These are phyloP conservation scores for Bellardia pandia DNA, from an alignment of 2,888 invertebrate genomes.

Conservation along the genomic window DNA sequence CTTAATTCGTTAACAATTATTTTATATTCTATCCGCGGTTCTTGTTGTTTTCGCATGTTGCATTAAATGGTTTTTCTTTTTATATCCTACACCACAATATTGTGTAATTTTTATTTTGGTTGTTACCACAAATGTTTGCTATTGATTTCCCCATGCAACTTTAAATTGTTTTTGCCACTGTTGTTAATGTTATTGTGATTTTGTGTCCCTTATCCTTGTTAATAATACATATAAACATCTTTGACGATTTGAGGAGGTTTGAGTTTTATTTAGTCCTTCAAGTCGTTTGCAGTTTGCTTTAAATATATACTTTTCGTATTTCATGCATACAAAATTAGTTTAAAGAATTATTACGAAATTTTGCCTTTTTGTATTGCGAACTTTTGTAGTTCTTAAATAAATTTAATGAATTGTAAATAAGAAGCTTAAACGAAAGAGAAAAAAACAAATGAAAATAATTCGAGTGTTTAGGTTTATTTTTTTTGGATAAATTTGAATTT, in stretches of 20 bases:
- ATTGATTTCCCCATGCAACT: constrained; percentile 6
- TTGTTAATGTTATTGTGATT: constrained; percentile 57
- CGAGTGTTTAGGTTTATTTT: too few species aligned
- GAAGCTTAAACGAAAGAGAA: constrained; percentile 55
- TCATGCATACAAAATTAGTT: constrained; percentile 81
- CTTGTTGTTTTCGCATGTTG: constrained; percentile 68
- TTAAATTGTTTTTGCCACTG: constrained; percentile 44
- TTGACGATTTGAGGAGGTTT: constrained; percentile 53
- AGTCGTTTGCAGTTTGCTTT: constrained; percentile 57
- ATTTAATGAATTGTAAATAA: constrained; percentile 70
- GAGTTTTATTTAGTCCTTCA: constrained; percentile 59
- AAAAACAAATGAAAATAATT: neutral
- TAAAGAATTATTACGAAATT: constrained; percentile 67
- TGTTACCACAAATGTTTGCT: constrained; percentile 64
- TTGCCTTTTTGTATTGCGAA: constrained; percentile 19
- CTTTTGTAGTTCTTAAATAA: constrained; percentile 39
- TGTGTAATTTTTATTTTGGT: constrained; percentile 43
- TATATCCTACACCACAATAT: neutral
- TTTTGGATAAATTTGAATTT: too few species aligned
- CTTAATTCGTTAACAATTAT: constrained; percentile 72
- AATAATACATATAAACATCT: constrained; percentile 49
- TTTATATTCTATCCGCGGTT: constrained; percentile 68
- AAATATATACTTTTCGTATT: constrained; percentile 75
- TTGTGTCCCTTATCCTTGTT: constrained; percentile 26
- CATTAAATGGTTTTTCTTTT: constrained; percentile 77